These are phyloP conservation scores for Thamnaconus septentrionalis DNA, from an alignment of 2,113 vertebrate genomes.

Conservation along the genomic window DNA sequence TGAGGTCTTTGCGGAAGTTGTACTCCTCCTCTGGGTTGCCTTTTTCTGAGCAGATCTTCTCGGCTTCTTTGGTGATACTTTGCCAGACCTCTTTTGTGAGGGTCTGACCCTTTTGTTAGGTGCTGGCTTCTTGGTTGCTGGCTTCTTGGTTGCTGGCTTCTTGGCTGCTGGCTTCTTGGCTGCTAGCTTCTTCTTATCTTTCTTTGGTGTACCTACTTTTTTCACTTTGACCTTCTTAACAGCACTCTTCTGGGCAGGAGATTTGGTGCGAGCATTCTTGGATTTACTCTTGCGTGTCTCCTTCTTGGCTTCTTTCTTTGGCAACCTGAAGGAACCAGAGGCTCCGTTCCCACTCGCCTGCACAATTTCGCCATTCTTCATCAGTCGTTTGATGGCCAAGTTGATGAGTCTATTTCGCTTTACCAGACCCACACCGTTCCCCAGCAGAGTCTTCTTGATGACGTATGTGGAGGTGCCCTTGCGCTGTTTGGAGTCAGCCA, in stretches of 20 bases:
- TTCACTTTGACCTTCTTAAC: background rate
- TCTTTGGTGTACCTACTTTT: too few species aligned
- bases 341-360: slow-evolving; percentile 37
- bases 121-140: background rate
- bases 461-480: slow-evolving; percentile 11
- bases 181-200: background rate
- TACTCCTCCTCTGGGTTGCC: too few species aligned
- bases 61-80: too few species aligned
- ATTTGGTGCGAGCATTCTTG: too few species aligned
- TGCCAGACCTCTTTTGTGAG: background rate
- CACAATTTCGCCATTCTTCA: background rate
- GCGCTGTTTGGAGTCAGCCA: slow-evolving; percentile 28
- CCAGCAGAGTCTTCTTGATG: slow-evolving; percentile 22
- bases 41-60: too few species aligned
- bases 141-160: slow-evolving; percentile 1
- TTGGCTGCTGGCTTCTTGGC: slow-evolving; percentile 8
- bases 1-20: background rate
- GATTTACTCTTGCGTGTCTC: background rate
- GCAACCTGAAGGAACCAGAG: slow-evolving; percentile 38
- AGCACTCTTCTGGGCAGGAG: slow-evolving; percentile 11
- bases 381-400: slow-evolving; percentile 6
- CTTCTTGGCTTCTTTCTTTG: slow-evolving; percentile 12
- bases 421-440: slow-evolving; percentile 1
- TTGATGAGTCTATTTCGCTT: slow-evolving; percentile 42
- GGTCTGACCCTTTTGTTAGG: background rate